These are phyloP conservation scores for Mythimna lalbum DNA, from an alignment of 2,888 invertebrate genomes.

Conservation along the genomic window DNA sequence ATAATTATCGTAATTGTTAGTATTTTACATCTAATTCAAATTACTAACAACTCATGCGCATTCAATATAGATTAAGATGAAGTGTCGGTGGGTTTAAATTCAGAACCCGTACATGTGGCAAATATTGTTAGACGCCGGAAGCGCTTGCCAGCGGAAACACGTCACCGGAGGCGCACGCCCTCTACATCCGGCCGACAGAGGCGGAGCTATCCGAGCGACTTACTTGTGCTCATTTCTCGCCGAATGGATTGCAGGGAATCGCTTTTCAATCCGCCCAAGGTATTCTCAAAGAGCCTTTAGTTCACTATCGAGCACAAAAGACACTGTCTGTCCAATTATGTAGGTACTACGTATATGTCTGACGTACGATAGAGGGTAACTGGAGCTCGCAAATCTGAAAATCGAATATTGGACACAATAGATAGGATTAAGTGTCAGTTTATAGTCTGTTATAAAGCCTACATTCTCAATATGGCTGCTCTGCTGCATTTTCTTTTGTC, in stretches of 20 bases:
- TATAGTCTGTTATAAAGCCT: background rate
- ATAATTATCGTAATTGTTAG: background rate
- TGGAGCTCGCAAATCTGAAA: slow-evolving; percentile 17
- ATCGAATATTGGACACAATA: slow-evolving; percentile 28
- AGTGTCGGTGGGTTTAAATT: slow-evolving; percentile 55
- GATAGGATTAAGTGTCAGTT: slow-evolving; percentile 5
- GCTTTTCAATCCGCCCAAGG: slow-evolving; percentile 61
- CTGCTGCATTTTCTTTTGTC: background rate
- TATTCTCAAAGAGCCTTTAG: slow-evolving; percentile 59
- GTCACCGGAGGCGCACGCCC: slow-evolving; percentile 67
- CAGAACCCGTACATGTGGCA: slow-evolving; percentile 63
- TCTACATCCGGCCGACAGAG: slow-evolving; percentile 66
- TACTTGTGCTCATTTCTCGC: slow-evolving; percentile 63
- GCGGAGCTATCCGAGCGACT: slow-evolving; percentile 62
- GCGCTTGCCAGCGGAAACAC: slow-evolving; percentile 68
- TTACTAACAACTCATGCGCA: slow-evolving; percentile 2
- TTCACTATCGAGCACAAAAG: slow-evolving; percentile 57
- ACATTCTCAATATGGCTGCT: background rate
- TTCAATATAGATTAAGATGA: slow-evolving; percentile 24
- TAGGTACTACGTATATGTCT: slow-evolving; percentile 20
- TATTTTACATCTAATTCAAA: background rate
- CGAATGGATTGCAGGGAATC: slow-evolving; percentile 62
- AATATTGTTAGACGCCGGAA: slow-evolving; percentile 72
- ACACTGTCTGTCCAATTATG: slow-evolving; percentile 53
- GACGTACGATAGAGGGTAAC: background rate